Evolutionary conservation across 2,797 vertebrate species (phyloP), one percentile per base, ranked within the genome.

Genomic region (Megalops cyprinoides): DNA sequence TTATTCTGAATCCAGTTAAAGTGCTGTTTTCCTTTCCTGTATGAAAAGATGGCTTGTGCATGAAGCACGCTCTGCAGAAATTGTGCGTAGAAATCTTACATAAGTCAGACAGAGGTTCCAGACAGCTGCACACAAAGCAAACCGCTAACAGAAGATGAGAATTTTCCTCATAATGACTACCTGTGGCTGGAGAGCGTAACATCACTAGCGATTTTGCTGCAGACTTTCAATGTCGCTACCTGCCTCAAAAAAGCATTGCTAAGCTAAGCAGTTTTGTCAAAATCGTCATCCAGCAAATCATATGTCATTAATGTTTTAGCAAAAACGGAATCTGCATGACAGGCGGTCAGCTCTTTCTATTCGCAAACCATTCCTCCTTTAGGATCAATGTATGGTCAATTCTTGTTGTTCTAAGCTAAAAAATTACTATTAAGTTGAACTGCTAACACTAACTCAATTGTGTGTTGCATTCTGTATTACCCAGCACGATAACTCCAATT

Each of bases 1-100:
- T 46, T 71, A 74, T 28, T 46, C 25, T n/a, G 9, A 49, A 75
- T 75, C n/a, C 44, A 69, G 31, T 69, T 69, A 39, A 69, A 69
- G 65, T 69, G 42, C 34, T 39, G 65, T 69, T 69, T 69, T 15
- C 34, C 10, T 37, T 69, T 69, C 42, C 65, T 69, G 31, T 20
- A 42, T 39, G 34, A 69, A 69, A 69, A 69, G 65, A 31, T 42
- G 37, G 37, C 31, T 69, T 69, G 34, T 69, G 65, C 18, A 23
- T 15, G 20, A 69, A 39, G 23, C 34, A 42, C 5, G 8, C 34
- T 5, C 28, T 31, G 58, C 42, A 37, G 65, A 31, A 69, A 69
- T 15, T 37, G 37, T 42, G 31, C 34, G 12, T 4, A 15, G 2
- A 67, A 67, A 37, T 3, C 62, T 37, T 20, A 31, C 28, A 67